Conservation (phyloP, 64 coral and sea anemone genomes). For the Anthopleura sola region DNA sequence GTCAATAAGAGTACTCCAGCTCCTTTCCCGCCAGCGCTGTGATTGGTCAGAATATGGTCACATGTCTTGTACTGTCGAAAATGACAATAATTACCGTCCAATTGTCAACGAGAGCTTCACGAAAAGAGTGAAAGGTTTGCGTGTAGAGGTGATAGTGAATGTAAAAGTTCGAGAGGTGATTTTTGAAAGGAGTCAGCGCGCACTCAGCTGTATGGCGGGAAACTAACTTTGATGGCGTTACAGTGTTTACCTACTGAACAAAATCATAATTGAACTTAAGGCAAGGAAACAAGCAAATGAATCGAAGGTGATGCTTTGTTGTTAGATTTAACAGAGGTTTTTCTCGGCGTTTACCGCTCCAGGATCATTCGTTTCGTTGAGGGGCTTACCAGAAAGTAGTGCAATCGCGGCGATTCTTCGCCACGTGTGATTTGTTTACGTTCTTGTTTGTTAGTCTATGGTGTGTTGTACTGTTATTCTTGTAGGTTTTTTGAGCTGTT, state of each 20-base stretch:
- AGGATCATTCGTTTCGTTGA: conserved; percentile 14
- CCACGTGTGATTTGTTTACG: conserved; percentile 31
- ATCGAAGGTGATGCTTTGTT: conserved; percentile 5
- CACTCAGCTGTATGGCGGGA: conserved; percentile 27
- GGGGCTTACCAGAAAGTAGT: not conserved
- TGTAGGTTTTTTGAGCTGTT: not conserved
- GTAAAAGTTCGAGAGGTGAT: conserved; percentile 34
- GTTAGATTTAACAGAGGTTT: not conserved
- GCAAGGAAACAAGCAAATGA: not conserved
- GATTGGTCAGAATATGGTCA: conserved; percentile 18
- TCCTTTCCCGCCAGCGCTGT: conserved; percentile 14
- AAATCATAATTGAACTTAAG: not conserved
- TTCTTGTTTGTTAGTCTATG: not conserved
- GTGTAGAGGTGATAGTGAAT: conserved; percentile 24
- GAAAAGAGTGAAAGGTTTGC: conserved; percentile 9
- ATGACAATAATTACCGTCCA: conserved; percentile 26
- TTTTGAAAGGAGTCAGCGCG: conserved; percentile 27
- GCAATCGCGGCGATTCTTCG: conserved; percentile 1
- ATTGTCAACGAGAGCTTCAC: conserved; percentile 22
- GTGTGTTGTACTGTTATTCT: not conserved
- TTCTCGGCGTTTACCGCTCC: not conserved
- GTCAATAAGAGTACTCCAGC: not conserved
- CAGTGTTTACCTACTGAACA: conserved; percentile 8
- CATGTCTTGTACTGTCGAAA: conserved; percentile 14
- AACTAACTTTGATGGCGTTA: conserved; percentile 28